Evolutionary conservation across 2,888 invertebrate genomes (phyloP).

Genomic region (Microchrysa polita): DNA sequence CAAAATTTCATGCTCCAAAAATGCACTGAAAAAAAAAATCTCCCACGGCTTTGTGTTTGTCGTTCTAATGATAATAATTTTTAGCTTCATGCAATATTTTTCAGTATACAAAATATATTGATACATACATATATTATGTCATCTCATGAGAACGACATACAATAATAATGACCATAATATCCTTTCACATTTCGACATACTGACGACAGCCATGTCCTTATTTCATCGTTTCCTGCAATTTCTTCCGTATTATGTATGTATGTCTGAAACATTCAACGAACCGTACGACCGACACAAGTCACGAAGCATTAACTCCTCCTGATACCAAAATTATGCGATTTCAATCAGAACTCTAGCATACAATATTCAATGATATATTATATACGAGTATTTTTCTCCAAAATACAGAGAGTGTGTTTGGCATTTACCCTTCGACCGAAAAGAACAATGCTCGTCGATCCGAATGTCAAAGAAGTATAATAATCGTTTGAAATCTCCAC

Average conservation of each 20-base stretch:
- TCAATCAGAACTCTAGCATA: not conserved
- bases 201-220: not conserved
- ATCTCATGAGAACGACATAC: too few species aligned
- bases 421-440: not conserved
- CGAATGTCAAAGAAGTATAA: not conserved
- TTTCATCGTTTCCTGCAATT: not conserved
- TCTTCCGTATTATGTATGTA: not conserved
- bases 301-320: not conserved
- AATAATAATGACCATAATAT: not conserved
- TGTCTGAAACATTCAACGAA: not conserved
- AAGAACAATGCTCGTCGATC: not conserved
- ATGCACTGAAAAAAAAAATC: too few species aligned
- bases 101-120: too few species aligned
- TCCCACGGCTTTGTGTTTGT: too few species aligned
- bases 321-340: conserved; percentile 3
- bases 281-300: not conserved
- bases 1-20: too few species aligned
- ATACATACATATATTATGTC: too few species aligned
- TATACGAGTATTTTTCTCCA: too few species aligned
- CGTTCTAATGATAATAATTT: too few species aligned
- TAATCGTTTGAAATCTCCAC: conserved; percentile 1
- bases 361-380: conserved; percentile 8
- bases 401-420: not conserved
- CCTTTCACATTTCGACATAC: not conserved
- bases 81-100: too few species aligned